Percentiles rank a stretch among this genome's conserved stretches.
Evolutionary conservation across 2,888 invertebrate genomes (phyloP).

Genomic region (Gymnosoma rotundatum): DNA sequence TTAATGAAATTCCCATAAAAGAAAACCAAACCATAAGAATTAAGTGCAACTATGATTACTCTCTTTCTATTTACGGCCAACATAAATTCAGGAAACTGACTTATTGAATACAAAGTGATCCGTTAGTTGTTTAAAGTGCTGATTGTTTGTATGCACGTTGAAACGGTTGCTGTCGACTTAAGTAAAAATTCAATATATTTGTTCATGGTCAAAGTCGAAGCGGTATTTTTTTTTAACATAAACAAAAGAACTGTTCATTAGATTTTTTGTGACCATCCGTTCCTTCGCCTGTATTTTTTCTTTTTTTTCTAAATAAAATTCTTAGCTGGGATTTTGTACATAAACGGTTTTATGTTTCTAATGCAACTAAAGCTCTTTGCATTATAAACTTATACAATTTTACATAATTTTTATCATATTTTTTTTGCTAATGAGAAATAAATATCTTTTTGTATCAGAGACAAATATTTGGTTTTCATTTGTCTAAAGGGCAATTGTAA

Average conservation of each 20-base stretch:
- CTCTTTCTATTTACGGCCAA: slow-evolving; percentile 4
- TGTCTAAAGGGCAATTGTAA: not conserved
- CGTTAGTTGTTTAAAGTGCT: not conserved
- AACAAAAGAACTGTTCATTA: slow-evolving; percentile 35
- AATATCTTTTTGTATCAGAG: slow-evolving; percentile 6
- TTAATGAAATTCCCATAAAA: slow-evolving; percentile 3
- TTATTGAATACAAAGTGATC: slow-evolving; percentile 52
- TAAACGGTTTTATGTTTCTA: slow-evolving; percentile 22
- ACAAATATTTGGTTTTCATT: not conserved
- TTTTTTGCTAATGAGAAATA: slow-evolving; percentile 4
- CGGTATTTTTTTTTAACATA: slow-evolving; percentile 43
- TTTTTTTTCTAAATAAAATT: not conserved
- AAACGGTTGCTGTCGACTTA: not conserved
- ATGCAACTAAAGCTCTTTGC: not conserved
- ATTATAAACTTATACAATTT: slow-evolving; percentile 21
- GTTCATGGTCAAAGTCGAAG: slow-evolving; percentile 67
- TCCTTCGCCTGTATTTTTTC: not conserved
- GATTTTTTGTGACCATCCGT: slow-evolving; percentile 14
- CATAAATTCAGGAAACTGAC: slow-evolving; percentile 32
- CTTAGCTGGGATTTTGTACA: slow-evolving; percentile 40
- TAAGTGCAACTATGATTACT: not conserved
- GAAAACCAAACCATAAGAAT: not conserved
- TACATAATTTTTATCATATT: slow-evolving; percentile 2
- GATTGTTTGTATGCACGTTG: not conserved
- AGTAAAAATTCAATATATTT: slow-evolving; percentile 34